Percentiles rank a stretch among this genome's conserved stretches.
These are phyloP conservation scores for Acromyrmex heyeri DNA, from an alignment of 1,140 invertebrate species.

Conservation along the genomic window DNA sequence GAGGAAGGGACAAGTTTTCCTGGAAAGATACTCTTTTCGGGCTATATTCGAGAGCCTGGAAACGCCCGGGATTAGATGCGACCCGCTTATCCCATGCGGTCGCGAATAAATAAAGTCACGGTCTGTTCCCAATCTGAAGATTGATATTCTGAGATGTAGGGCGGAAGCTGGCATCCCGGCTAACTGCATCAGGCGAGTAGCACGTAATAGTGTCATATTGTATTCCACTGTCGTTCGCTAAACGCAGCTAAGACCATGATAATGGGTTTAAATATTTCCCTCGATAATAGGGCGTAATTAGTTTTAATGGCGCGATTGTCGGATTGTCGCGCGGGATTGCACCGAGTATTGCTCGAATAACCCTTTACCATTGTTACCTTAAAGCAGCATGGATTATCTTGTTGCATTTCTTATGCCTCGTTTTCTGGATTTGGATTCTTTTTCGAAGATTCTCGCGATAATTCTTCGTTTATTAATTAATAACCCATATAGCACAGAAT, in stretches of 20 bases:
- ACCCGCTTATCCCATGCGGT: constrained; percentile 51
- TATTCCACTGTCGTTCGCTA: constrained; percentile 32
- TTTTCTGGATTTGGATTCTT: neutral
- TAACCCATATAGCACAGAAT: neutral
- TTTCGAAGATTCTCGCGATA: neutral
- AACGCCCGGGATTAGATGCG: constrained; percentile 18
- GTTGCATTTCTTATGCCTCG: neutral
- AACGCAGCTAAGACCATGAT: constrained; percentile 21
- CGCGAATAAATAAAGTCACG: constrained; percentile 63
- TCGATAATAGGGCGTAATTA: constrained; percentile 51
- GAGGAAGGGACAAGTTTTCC: neutral
- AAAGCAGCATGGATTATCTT: constrained; percentile 18
- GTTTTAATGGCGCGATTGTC: constrained; percentile 46
- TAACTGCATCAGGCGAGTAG: neutral
- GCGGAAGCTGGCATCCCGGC: neutral
- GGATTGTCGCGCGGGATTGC: neutral
- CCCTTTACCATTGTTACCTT: neutral
- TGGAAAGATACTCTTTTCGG: neutral
- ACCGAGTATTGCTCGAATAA: constrained; percentile 30
- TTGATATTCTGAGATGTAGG: constrained; percentile 39
- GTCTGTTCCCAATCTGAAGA: constrained; percentile 37
- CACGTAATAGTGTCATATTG: constrained; percentile 3
- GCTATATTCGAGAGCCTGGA: constrained; percentile 3
- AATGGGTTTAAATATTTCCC: constrained; percentile 51
- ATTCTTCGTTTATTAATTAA: neutral